A percentile compares a stretch with the other conserved stretches of the same genome.
phyloP scores from a whole-genome alignment of 2,113 vertebrate species.

The Tyrannus savana region DNA sequence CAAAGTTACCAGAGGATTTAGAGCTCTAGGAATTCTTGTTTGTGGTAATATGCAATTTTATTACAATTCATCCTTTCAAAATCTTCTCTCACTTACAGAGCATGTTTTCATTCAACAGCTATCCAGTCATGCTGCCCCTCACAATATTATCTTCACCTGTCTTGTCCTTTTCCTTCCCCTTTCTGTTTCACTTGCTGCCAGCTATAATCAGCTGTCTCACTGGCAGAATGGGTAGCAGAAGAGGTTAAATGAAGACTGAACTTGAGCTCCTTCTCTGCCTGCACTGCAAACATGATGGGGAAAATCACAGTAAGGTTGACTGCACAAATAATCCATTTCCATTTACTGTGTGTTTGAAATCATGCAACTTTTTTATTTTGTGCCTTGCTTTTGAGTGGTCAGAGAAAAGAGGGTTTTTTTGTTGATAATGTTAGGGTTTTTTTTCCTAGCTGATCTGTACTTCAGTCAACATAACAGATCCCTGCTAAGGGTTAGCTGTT shows the following conservation, averaged over 20 bases:
- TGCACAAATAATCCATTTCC: neutral
- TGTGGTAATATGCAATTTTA: neutral
- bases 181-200: neutral
- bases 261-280: neutral
- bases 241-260: neutral
- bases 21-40: neutral
- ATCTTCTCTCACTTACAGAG: neutral
- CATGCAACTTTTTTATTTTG: neutral
- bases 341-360: neutral
- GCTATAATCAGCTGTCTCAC: neutral
- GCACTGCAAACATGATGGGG: neutral
- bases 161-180: neutral
- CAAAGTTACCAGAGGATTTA: neutral
- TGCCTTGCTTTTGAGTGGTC: neutral
- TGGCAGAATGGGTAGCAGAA: neutral
- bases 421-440: too few species aligned
- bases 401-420: accelerated
- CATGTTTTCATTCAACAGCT: neutral
- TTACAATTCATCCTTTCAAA: accelerated
- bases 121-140: neutral
- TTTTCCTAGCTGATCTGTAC: neutral
- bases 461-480: neutral
- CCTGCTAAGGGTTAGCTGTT: neutral
- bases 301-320: neutral
- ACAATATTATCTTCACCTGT: neutral